phyloP scores from a whole-genome alignment of 2,113 vertebrate genomes.

The Bagarius yarrelli region DNA sequence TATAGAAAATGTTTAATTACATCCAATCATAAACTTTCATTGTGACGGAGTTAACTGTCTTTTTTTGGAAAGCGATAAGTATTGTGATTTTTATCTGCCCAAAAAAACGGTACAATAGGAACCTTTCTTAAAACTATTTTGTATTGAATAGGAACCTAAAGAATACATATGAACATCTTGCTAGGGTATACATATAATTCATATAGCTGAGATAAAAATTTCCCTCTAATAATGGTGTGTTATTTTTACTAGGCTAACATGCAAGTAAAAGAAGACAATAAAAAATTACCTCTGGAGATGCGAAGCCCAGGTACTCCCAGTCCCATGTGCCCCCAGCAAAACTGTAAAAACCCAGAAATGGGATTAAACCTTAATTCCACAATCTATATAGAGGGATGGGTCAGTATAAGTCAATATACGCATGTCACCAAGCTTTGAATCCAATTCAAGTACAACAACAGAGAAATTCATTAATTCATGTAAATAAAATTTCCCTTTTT shows the following conservation, averaged over 20 bases:
- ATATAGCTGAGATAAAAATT: neutral
- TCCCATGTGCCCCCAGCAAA: slow-evolving; percentile 98
- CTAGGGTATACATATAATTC: neutral
- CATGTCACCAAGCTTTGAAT: neutral
- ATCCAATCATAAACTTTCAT: neutral
- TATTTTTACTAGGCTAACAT: neutral
- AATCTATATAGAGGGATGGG: neutral
- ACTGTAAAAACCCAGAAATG: slow-evolving; percentile 66
- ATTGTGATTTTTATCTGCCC: neutral
- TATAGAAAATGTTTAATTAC: neutral
- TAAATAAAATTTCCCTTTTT: too few relatives aligned
- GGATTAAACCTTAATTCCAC: neutral
- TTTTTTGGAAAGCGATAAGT: neutral
- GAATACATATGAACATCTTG: neutral
- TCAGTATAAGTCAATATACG: neutral
- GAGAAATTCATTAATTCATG: too few relatives aligned
- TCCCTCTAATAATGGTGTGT: neutral
- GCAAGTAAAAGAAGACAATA: neutral
- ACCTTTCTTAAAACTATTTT: neutral
- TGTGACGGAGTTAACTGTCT: neutral
- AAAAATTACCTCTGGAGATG: slow-evolving; percentile 92
- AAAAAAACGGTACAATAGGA: neutral
- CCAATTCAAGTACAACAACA: neutral
- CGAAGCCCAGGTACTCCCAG: slow-evolving; percentile 99
- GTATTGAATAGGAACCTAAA: neutral